Base-by-base conservation (phyloP, 2,888 invertebrate species). In the Parasteatoda lunata region DNA sequence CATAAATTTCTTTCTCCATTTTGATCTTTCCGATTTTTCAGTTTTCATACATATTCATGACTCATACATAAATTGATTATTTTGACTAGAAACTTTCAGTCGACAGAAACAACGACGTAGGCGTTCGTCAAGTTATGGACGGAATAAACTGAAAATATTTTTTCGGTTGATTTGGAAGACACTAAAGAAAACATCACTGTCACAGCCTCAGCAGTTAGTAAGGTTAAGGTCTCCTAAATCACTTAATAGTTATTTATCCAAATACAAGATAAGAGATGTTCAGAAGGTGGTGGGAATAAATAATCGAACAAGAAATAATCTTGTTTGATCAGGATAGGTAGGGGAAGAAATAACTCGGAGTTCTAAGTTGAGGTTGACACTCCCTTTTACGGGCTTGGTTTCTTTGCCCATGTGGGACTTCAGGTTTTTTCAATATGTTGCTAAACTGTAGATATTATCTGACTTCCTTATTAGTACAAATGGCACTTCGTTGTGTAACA, bases 351-450 rank as follows among this genome's bases (percentile, higher is more conserved):
- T n/a, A 59, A 59, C 59, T 9, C n/a, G 59, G 59, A 4, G 59
- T 59, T 13, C 9, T 59, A 59, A 59, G 59, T 9, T 13, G 4
- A n/a, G 59, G 59, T 0, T 8, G 59, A 59, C 59, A 59, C 59
- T 59, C 59, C 59, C 59, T 59, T 59, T 59, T 59, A 59, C 7
- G 59, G 59, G 59, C 59, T 59, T 59, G 59, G 59, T 59, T 59
- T 59, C 59, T 59, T 59, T 59, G 59, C 59, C n/a, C 59, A 59
- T 59, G 59, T 59, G 59, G 59, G 59, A 59, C 59, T 59, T 59
- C 11, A 59, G n/a, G 59, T 4, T 13, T 59, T n/a, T 4, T 59
- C 59, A 59, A 59, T 7, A 59, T 59, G 59, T 59, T 59, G n/a
- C 59, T n/a, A 59, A 59, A 59, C 59, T 59, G 59, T 59, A 9